phyloP scores from a whole-genome alignment of 2,797 vertebrate genomes.

The Trachurus trachurus region DNA sequence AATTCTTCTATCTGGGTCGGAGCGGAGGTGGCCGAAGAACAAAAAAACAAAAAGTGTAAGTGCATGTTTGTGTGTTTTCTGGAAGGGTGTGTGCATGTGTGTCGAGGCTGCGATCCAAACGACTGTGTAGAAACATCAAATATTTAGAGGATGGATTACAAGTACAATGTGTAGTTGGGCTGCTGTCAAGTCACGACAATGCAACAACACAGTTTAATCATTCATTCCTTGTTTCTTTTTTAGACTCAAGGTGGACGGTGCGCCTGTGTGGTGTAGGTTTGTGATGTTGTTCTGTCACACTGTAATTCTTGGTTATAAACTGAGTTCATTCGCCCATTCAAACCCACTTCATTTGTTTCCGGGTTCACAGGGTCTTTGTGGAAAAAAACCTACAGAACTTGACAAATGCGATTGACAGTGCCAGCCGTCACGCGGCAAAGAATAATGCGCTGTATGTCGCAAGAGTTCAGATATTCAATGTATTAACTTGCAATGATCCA shows the following conservation, averaged over 20 bases:
- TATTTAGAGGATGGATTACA: slow-evolving; percentile 84
- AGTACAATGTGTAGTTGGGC: slow-evolving; percentile 73
- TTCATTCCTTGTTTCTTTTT: slow-evolving; percentile 52
- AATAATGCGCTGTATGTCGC: too few species aligned
- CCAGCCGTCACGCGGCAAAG: too few species aligned
- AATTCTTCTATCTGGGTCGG: slow-evolving; percentile 63
- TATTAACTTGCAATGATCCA: too few species aligned
- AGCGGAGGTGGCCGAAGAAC: slow-evolving; percentile 64
- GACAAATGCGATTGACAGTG: not conserved
- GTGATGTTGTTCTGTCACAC: not conserved
- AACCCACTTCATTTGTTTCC: not conserved
- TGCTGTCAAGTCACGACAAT: slow-evolving; percentile 67
- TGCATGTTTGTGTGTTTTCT: slow-evolving; percentile 40
- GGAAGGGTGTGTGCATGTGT: slow-evolving; percentile 21
- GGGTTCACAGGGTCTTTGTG: not conserved
- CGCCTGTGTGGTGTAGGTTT: not conserved
- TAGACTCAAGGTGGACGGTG: slow-evolving; percentile 11
- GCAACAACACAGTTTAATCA: slow-evolving; percentile 60
- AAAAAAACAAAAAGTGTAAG: slow-evolving; percentile 33
- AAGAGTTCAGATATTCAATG: too few species aligned
- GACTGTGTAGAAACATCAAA: slow-evolving; percentile 81
- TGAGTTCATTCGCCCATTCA: not conserved
- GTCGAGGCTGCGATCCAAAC: slow-evolving; percentile 59
- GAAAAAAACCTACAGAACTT: not conserved
- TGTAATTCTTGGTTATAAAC: not conserved